Evolutionary conservation across 2,113 vertebrate genomes (phyloP).

Genomic region (Cygnus atratus): DNA sequence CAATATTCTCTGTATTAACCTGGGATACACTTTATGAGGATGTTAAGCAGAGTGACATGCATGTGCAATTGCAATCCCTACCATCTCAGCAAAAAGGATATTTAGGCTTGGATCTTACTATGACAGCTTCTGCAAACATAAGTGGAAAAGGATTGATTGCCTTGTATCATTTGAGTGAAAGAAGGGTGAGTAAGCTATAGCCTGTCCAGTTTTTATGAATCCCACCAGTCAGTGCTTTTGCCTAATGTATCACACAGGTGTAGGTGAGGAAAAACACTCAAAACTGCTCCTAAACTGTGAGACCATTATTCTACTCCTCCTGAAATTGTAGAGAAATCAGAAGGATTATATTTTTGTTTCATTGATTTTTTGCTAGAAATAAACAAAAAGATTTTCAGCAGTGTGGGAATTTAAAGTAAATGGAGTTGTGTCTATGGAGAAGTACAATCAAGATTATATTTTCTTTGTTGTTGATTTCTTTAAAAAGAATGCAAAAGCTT

Average conservation of each 20-base stretch:
- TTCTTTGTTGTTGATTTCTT: neutral
- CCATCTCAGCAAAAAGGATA: neutral
- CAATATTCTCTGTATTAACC: neutral
- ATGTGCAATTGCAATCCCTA: neutral
- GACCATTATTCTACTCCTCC: neutral
- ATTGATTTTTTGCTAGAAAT: neutral
- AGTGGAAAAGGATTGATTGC: neutral
- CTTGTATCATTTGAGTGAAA: neutral
- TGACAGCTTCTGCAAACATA: neutral
- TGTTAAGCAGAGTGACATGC: neutral
- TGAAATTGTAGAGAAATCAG: neutral
- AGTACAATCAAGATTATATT: neutral
- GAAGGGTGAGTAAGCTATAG: rapidly evolving
- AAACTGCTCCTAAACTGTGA: neutral
- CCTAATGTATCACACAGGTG: neutral
- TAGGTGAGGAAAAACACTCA: rapidly evolving
- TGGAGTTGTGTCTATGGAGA: neutral
- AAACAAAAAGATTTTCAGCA: neutral
- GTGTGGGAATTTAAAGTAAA: neutral
- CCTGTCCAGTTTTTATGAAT: neutral
- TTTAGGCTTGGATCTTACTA: neutral
- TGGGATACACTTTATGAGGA: neutral
- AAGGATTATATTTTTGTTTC: neutral
- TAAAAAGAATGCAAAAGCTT: neutral
- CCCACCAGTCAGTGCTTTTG: neutral